Conservation (phyloP, 1,140 invertebrate species). For the Parasteatoda tepidariorum region DNA sequence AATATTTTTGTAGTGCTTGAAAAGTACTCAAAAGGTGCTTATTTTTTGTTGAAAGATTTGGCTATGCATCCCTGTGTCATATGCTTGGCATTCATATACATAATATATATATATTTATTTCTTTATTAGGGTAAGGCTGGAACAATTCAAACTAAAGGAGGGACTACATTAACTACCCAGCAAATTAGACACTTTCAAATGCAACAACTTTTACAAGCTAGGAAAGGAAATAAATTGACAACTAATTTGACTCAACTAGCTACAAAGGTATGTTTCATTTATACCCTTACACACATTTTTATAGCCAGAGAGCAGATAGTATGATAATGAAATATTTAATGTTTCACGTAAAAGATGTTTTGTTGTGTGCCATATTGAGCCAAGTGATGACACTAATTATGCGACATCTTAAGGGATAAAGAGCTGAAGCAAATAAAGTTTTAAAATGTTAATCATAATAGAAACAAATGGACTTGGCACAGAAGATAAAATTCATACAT, state of each 20-base stretch:
- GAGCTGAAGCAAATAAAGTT: too few species aligned
- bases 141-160: slow-evolving; percentile 63
- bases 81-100: not conserved
- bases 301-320: not conserved
- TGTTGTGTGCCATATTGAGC: too few species aligned
- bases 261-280: slow-evolving; percentile 37
- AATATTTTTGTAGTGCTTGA: too few species aligned
- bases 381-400: too few species aligned
- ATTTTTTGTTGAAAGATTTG: too few species aligned
- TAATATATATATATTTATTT: not conserved
- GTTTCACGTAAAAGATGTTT: too few species aligned
- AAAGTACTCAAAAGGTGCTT: too few species aligned
- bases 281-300: not conserved
- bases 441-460: too few species aligned
- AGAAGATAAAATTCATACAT: too few species aligned
- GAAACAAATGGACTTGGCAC: too few species aligned
- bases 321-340: not conserved
- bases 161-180: slow-evolving; percentile 72
- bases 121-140: slow-evolving; percentile 49
- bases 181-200: slow-evolving; percentile 78
- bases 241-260: slow-evolving; percentile 72
- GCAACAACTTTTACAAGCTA: slow-evolving; percentile 71
- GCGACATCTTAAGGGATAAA: too few species aligned
- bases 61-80: not conserved
- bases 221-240: slow-evolving; percentile 62